Conservation (phyloP, 2,113 vertebrate genomes). For the Calonectris borealis region DNA sequence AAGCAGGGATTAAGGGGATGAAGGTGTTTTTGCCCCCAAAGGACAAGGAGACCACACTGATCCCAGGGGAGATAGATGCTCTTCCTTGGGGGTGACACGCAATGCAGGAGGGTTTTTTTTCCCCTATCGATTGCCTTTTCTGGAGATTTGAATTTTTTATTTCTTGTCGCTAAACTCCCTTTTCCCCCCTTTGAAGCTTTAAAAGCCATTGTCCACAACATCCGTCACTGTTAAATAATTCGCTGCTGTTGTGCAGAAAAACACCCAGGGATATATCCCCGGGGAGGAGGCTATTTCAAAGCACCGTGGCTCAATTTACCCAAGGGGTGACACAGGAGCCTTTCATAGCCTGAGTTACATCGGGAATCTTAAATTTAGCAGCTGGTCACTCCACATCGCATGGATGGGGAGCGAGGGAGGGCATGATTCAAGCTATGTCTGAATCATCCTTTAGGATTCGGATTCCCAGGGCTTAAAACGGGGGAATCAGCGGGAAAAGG, state of each 20-base stretch:
- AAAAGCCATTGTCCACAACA: not conserved
- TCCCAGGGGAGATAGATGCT: not conserved
- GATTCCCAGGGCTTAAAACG: not conserved
- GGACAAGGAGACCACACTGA: rapidly evolving
- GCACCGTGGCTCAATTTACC: not conserved
- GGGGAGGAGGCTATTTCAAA: not conserved
- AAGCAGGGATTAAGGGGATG: not conserved
- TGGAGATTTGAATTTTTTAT: not conserved
- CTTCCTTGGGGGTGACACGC: not conserved
- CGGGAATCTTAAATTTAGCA: not conserved
- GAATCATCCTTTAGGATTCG: not conserved
- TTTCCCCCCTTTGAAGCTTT: not conserved
- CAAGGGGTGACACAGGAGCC: not conserved
- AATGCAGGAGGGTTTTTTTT: rapidly evolving
- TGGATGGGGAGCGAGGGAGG: not conserved
- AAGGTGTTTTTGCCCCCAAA: not conserved
- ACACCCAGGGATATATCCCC: not conserved
- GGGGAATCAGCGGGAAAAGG: not conserved
- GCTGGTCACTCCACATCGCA: not conserved
- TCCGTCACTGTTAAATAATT: not conserved
- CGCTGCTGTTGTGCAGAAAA: not conserved
- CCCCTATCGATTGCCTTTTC: rapidly evolving
- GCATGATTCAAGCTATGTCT: not conserved
- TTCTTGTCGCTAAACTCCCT: not conserved
- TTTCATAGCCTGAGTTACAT: not conserved